Evolutionary conservation across 2,113 vertebrate genomes (phyloP).

Genomic region (Rostratula benghalensis): DNA sequence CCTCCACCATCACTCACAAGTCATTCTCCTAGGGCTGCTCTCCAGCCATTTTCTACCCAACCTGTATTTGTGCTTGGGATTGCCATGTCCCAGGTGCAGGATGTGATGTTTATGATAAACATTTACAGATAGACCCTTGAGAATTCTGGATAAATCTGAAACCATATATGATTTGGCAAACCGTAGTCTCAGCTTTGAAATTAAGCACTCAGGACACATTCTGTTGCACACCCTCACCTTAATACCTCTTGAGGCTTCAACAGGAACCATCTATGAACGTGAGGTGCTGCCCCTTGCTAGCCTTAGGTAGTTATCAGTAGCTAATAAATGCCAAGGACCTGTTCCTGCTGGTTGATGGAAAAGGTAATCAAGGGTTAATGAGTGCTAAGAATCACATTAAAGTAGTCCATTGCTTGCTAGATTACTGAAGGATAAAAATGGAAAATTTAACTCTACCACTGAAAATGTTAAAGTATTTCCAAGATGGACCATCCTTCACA

Average conservation of each 20-base stretch:
- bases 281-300: background rate
- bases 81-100: too few species aligned
- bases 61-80: too few species aligned
- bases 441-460: conserved; percentile 39
- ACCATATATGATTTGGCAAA: background rate
- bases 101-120: background rate
- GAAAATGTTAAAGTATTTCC: background rate
- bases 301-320: conserved; percentile 9
- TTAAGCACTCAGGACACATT: background rate
- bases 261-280: background rate
- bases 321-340: conserved; percentile 19
- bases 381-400: conserved; percentile 22
- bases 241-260: background rate
- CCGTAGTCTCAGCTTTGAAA: background rate
- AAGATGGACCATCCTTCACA: background rate
- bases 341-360: conserved; percentile 26
- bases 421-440: conserved; percentile 40
- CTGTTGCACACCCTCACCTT: background rate
- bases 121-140: background rate
- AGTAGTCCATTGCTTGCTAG: conserved; percentile 4
- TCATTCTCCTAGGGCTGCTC: too few species aligned
- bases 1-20: too few species aligned
- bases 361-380: conserved; percentile 53
- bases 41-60: too few species aligned
- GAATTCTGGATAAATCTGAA: background rate